Conservation (phyloP, 37 sponge, comb jelly and placozoan species). For the Petrosia ficiformis region DNA sequence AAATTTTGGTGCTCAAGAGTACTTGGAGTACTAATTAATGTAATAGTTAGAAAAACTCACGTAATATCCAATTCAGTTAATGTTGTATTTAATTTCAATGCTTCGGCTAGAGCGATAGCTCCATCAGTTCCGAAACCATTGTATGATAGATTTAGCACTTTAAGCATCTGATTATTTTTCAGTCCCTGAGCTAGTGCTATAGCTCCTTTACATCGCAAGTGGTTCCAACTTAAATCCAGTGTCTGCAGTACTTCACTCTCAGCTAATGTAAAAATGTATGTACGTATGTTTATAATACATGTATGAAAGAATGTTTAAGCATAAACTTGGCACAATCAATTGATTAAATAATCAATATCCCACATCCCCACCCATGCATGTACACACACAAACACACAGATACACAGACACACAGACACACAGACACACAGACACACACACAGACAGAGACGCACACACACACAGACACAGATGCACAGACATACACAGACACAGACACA, state of each 20-base stretch:
- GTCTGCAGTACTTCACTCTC: constrained; percentile 82
- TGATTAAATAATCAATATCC: too few species aligned
- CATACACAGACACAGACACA: too few species aligned
- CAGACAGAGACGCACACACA: too few species aligned
- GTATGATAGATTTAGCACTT: constrained; percentile 75
- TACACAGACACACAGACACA: too few species aligned
- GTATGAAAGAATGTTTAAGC: background rate
- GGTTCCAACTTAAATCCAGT: constrained; percentile 95
- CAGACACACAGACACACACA: background rate
- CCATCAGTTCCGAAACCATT: constrained; percentile 95
- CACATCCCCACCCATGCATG: too few species aligned
- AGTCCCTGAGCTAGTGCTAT: constrained; percentile 86
- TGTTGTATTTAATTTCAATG: constrained; percentile 86
- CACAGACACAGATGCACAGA: too few species aligned
- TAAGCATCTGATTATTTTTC: constrained; percentile 83
- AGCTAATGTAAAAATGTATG: constrained; percentile 17
- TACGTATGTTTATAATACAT: background rate
- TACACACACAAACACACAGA: too few species aligned
- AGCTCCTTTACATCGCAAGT: constrained; percentile 87
- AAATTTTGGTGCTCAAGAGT: background rate
- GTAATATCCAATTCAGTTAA: constrained; percentile 78
- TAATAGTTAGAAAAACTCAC: constrained; percentile 19
- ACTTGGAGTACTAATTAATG: background rate
- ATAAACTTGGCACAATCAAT: background rate
- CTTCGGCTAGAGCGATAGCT: constrained; percentile 81